phyloP scores from a whole-genome alignment of 1,140 invertebrate species.

The Tetragnatha versicolor region DNA sequence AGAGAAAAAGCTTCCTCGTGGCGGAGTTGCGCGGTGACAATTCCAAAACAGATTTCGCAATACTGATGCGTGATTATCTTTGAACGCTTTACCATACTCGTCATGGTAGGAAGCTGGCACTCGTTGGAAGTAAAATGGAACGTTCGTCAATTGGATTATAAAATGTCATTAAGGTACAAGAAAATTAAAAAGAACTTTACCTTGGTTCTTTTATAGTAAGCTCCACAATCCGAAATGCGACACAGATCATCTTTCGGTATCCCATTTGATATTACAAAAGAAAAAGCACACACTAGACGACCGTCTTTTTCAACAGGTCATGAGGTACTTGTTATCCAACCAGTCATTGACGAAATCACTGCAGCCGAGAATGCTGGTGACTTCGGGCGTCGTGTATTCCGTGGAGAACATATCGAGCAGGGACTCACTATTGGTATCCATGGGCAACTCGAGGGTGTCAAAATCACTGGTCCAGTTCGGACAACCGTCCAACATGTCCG shows the following conservation, averaged over 20 bases:
- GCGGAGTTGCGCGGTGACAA: no score
- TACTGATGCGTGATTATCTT: background rate
- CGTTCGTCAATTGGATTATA: background rate
- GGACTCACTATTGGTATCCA: background rate
- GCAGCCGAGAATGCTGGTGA: background rate
- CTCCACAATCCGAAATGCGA: background rate
- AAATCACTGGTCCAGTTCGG: background rate
- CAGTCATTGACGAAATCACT: constrained; percentile 5
- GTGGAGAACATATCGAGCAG: constrained; percentile 2
- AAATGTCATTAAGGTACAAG: background rate
- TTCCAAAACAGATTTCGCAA: no score
- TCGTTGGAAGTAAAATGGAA: background rate
- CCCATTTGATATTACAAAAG: no score
- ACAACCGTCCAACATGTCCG: background rate
- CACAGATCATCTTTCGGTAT: background rate
- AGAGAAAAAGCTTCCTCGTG: background rate
- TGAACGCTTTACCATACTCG: background rate
- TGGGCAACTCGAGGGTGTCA: background rate
- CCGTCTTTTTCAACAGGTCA: background rate
- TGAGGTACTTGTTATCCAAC: constrained; percentile 2
- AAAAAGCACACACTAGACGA: background rate
- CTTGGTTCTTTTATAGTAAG: constrained; percentile 31
- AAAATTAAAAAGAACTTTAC: constrained; percentile 14
- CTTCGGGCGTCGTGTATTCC: constrained; percentile 19
- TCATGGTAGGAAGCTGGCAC: constrained; percentile 8